Base-by-base conservation (phyloP, 2,888 invertebrate genomes). In the Andrena hattorfiana region DNA sequence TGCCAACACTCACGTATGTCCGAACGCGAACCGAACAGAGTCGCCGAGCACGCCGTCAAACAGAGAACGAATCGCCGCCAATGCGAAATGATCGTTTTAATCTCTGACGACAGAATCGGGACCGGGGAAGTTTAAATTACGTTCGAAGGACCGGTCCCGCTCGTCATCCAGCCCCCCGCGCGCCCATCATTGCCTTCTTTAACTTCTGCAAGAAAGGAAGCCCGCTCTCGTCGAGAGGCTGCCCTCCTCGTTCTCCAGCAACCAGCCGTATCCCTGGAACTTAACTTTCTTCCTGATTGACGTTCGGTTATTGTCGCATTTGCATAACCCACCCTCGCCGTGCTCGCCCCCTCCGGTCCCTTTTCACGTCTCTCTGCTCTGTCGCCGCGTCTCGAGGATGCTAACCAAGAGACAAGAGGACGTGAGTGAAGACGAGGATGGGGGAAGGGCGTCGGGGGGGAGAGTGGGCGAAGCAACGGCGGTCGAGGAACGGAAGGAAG, bases 231-330 rank as follows among this genome's bases (percentile, higher is more conserved):
- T 42, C 79, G 74, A 30, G 48, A 77, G 51, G n/a, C 72, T 28
- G 60, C 54, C 62, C 28, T 71, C 56, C 70, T 20, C 54, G 63
- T 60, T 59, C 74, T 48, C 73, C 62, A 64, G 62, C 72, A 67
- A 72, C 66, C 73, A 76, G 76, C 79, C 81, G 81, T 88, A 88
- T 88, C 85, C 85, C 81, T 77, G 85, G 87, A 89, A 91, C 89
- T 92, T 91, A 91, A 92, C 90, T 93, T 93, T 91, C 84, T 88
- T 90, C 89, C 87, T 93, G 93, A 93, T 93, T 93, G 93, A 93
- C 93, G 92, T 92, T 92, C 91, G 91, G 93, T 92, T 92, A 93
- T 92, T 92, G 92, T 92, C 91, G 87, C 92, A 93, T 93, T 93
- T 92, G 93, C 93, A 93, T 94, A 93, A 93, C 91, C 90, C 90